Base-by-base conservation (phyloP, 2,113 vertebrate species). In the Paramormyrops kingsleyae region DNA sequence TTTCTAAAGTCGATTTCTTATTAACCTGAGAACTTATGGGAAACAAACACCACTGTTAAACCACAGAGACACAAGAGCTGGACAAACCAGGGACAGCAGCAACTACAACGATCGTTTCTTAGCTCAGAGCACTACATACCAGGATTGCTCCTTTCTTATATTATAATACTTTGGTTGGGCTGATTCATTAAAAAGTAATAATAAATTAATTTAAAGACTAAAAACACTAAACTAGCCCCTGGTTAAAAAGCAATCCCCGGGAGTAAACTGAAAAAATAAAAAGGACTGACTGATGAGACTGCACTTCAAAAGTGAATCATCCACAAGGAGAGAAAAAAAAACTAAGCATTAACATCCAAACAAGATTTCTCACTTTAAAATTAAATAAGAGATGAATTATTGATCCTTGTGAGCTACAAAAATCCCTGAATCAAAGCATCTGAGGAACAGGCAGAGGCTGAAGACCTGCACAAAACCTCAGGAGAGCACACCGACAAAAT, bases 351-450 rank as follows among this genome's bases (percentile, higher is more conserved):
- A 90, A 88, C 70, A 88, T 90, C 90, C 90, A 83, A 90, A 90
- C 49, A 83, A 88, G 87, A 74, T 88, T 88, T 62, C 74, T 77
- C 85, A 88, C 66, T 90, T 90, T 90, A 77, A 87, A 90, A 90
- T 80, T 56, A 70, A 87, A 80, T 80, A 90, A 90, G 89, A 87
- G 83, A 87, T 87, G 27, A 87, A 87, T 90, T 90, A 90, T 90
- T 87, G 59, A 87, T 90, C 89, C 31, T 87, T 52, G 21, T 50
- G 59, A 47, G 27, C 31, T 70, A 87, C 84, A 56, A 59, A 74
- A 74, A 50, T 74, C 56, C 83, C 59, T 49, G 84, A 87, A 87
- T 87, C 85, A 59, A 87, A 70, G 62, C 52, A n/a, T 90, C 66
- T 87, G 80, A 84, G 80, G 80, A 87, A 42, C n/a, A 44, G 8